Conservation (phyloP, 2,888 invertebrate species). For the Phalangium opilio region DNA sequence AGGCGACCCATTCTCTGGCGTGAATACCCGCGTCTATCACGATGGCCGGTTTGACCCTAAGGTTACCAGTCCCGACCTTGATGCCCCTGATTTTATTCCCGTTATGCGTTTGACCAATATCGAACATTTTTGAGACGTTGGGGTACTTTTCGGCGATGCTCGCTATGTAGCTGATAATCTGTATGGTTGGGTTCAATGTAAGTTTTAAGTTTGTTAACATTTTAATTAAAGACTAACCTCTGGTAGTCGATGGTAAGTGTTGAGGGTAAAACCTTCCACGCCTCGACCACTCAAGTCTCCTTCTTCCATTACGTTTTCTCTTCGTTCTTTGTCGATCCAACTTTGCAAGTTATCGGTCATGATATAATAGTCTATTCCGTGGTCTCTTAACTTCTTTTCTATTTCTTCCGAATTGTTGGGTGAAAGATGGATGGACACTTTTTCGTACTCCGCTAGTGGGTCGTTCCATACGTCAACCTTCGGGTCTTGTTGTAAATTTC, state of each 20-base stretch:
- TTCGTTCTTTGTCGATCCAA: constrained; percentile 2
- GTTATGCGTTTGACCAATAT: no score
- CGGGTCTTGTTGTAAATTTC: not conserved
- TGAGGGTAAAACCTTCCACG: no score
- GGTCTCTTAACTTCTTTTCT: constrained; percentile 9
- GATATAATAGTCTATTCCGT: constrained; percentile 15
- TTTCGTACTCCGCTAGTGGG: constrained; percentile 9
- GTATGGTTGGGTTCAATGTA: no score
- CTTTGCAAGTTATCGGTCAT: constrained; percentile 12
- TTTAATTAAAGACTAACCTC: no score
- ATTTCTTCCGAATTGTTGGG: constrained; percentile 8
- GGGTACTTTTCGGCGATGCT: no score
- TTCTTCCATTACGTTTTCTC: no score
- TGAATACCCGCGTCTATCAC: constrained; percentile 19
- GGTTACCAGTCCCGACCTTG: constrained; percentile 10
- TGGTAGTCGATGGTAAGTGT: no score
- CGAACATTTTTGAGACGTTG: no score
- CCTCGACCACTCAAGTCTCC: no score
- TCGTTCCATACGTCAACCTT: constrained; percentile 18
- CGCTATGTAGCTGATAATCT: no score
- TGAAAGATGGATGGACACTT: constrained; percentile 13
- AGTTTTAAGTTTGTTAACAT: no score
- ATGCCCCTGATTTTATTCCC: no score
- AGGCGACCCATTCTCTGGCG: constrained; percentile 17
- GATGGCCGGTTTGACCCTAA: constrained; percentile 10